Percentiles rank a stretch among this genome's conserved stretches.
These are phyloP conservation scores for Hemichromis elongatus DNA, from an alignment of 2,113 vertebrate genomes.

Conservation along the genomic window DNA sequence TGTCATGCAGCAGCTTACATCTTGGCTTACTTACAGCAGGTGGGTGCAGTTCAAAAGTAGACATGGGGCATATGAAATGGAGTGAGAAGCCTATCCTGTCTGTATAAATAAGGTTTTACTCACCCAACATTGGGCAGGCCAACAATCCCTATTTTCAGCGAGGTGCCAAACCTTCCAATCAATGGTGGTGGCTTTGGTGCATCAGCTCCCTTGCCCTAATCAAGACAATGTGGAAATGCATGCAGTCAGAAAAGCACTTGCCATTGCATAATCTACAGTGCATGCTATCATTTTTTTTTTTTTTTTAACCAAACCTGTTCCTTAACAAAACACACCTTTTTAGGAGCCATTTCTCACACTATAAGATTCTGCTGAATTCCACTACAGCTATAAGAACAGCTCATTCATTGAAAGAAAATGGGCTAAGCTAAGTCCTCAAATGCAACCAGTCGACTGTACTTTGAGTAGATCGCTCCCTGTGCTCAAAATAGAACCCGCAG, in stretches of 20 bases:
- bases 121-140: constrained; percentile 96
- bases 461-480: neutral
- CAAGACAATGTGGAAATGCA: constrained; percentile 42
- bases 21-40: neutral
- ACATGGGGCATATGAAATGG: neutral
- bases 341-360: constrained; percentile 54
- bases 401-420: constrained; percentile 33
- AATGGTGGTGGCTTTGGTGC: constrained; percentile 81
- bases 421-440: constrained; percentile 24
- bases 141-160: constrained; percentile 92
- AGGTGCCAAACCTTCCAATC: constrained; percentile 94
- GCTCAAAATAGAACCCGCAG: constrained; percentile 57
- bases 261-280: constrained; percentile 41
- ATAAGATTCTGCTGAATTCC: neutral
- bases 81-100: neutral
- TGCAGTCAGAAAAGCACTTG: constrained; percentile 14
- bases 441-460: constrained; percentile 33
- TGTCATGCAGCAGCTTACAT: neutral
- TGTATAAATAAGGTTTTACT: constrained; percentile 51
- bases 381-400: constrained; percentile 2
- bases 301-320: neutral
- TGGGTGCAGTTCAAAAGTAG: neutral
- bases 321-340: constrained; percentile 49
- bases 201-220: constrained; percentile 79
- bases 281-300: neutral